Evolutionary conservation across 1,140 invertebrate species (phyloP), one percentile per base, ranked within the genome.

Genomic region (Coenobita brevimanus): DNA sequence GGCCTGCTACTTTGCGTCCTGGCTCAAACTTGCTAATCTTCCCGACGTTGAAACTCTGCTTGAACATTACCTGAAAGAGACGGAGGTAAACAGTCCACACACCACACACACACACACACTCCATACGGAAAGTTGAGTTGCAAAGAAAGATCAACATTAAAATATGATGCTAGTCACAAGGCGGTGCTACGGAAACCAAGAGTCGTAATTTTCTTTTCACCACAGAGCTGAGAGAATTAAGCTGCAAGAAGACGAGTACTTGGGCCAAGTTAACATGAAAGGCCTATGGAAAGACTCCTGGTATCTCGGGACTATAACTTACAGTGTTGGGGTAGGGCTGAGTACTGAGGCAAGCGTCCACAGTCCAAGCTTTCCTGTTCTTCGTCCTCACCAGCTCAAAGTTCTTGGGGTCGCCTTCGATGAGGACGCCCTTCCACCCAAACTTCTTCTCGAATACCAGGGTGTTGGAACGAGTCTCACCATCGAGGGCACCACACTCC

Each of bases 401-500:
- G 62, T 91, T 91, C 33, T 89, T 82, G 3, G 91, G 89, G 86
- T 92, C 91, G 0, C 90, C 89, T 91, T 92, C 92, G 21, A 92
- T 88, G 3, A 92, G 89, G 0, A 92, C 76, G 13, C 92, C 92
- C 3, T 82, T 88, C 92, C 92, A 92, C 8, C 89, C 89, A 24
- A 83, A 89, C 8, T 86, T 30, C 46, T 89, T 81, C 76, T 92
- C 92, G 41, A 92, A 89, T 43, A 89, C 69, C 3, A 92, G 75
- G 3, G 92, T 91, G 81, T 92, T 92, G 36, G 92, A 92, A 1
- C 88, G 54, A 21, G 90, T 91, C 89, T 92, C 91, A 3, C 92
- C 93, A 85, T 94, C 92, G 13, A 94, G 91, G 89, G 94, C 94
- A 73, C 92, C 92, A 33, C 94, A 94, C 91, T 94, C 94, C 3